phyloP scores from a whole-genome alignment of 2,888 invertebrate genomes.

The Alsophila aescularia region DNA sequence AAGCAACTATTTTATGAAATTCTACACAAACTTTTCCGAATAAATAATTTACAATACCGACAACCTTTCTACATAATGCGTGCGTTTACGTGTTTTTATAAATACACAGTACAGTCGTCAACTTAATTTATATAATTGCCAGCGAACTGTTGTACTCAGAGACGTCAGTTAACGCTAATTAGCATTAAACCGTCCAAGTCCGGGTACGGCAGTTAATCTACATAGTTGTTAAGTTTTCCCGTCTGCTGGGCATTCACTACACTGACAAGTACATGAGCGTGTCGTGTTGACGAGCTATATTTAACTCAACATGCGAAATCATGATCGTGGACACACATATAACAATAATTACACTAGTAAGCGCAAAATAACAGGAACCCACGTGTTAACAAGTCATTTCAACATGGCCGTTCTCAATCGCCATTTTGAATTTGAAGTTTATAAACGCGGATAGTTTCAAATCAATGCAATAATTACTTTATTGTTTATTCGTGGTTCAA shows the following conservation, averaged over 20 bases:
- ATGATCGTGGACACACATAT: not conserved
- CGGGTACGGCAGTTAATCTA: too few species aligned
- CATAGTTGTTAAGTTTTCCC: not conserved
- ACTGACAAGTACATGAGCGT: not conserved
- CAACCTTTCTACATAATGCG: slow-evolving; percentile 16
- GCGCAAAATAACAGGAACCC: slow-evolving; percentile 9
- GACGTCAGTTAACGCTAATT: too few species aligned
- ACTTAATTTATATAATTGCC: slow-evolving; percentile 15
- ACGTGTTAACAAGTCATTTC: not conserved
- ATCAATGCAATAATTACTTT: not conserved
- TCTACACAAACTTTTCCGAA: not conserved
- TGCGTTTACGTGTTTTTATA: slow-evolving; percentile 3
- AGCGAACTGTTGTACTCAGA: too few species aligned
- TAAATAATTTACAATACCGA: not conserved
- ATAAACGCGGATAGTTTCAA: not conserved
- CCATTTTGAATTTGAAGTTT: not conserved
- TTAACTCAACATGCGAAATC: slow-evolving; percentile 10
- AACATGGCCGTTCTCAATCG: not conserved
- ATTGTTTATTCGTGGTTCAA: too few species aligned
- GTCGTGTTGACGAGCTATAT: not conserved
- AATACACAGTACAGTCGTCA: not conserved
- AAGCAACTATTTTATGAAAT: too few species aligned
- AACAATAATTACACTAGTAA: not conserved
- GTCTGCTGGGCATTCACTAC: not conserved
- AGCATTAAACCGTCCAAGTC: too few species aligned